Evolutionary conservation across 2,113 vertebrate species (phyloP), one percentile per base, ranked within the genome.

Genomic region (Cottus gobio): DNA sequence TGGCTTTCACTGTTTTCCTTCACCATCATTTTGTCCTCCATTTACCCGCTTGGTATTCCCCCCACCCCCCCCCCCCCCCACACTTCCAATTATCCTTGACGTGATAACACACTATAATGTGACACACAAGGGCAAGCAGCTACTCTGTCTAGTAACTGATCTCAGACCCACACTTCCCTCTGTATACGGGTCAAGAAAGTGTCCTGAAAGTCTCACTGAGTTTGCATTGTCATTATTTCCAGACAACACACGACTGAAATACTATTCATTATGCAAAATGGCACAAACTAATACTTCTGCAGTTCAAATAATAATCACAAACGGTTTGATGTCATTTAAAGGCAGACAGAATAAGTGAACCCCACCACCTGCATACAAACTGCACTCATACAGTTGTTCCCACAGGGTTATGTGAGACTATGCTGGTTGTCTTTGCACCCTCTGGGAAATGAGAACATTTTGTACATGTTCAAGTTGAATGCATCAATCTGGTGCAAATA

Each of bases 21-120:
- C 11, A 10, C 74, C 60, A 75, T 61, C 70, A 39, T 81, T 86
- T 75, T 30, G 81, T 79, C 79, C 83, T 89, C 87, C 65, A 71
- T 84, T 90, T 89, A 71, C 84, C 24, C 78, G 61, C 79, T 94
- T 88, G 90, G 87, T 93, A 95, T 95, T 94, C 93, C 81, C 85
- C n/a, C n/a, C n/a, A n/a, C n/a, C n/a, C n/a, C n/a, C n/a, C n/a
- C n/a, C n/a, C n/a, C n/a, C n/a, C 81, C 85, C 34, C 80, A 91
- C 91, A 88, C 89, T 91, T 93, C 84, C 92, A 94, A 94, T 95
- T 92, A 94, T 87, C 90, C 91, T 85, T 91, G 93, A 93, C 83
- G 82, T 92, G 92, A 93, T 94, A 93, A 92, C 92, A 91, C 89
- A 85, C 90, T 71, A 90, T 94, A 93, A 94, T 94, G 87, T 91